These are phyloP conservation scores for Periophthalmus modestus DNA, from an alignment of 2,113 vertebrate species.

Conservation along the genomic window DNA sequence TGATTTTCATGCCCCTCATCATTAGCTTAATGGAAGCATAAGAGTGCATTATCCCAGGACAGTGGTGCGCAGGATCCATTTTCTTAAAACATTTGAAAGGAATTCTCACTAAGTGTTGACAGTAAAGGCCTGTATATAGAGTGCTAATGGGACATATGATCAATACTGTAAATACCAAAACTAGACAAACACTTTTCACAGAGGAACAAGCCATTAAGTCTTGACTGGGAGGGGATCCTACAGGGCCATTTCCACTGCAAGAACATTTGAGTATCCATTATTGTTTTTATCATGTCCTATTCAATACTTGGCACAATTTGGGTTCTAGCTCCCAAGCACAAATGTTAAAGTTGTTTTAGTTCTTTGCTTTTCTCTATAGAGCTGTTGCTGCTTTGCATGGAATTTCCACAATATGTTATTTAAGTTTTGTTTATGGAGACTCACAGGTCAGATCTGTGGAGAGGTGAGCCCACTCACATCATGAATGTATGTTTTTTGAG, in stretches of 20 bases:
- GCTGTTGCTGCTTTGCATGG: too few relatives aligned
- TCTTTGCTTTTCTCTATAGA: too few relatives aligned
- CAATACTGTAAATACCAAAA: conserved; percentile 58
- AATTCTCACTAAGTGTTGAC: conserved; percentile 54
- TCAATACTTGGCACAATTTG: not conserved
- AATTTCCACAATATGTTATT: too few relatives aligned
- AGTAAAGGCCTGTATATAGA: conserved; percentile 47
- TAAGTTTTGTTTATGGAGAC: too few relatives aligned
- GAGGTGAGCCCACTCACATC: too few relatives aligned
- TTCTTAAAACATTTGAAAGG: conserved; percentile 62
- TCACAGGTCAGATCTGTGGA: too few relatives aligned
- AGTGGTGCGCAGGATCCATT: conserved; percentile 41
- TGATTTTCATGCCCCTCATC: conserved; percentile 20
- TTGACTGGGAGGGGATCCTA: conserved; percentile 20
- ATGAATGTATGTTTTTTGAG: too few relatives aligned
- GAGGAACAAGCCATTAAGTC: conserved; percentile 51
- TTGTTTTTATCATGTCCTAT: not conserved
- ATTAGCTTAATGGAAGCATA: conserved; percentile 52
- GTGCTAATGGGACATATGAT: conserved; percentile 68
- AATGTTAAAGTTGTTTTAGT: too few relatives aligned
- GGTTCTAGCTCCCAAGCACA: too few relatives aligned
- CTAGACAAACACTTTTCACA: conserved; percentile 32
- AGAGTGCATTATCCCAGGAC: conserved; percentile 46
- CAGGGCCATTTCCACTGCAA: conserved; percentile 16
- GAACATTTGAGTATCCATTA: not conserved